Conservation (phyloP, 2,888 invertebrate species). For the Mylabris sibirica region DNA sequence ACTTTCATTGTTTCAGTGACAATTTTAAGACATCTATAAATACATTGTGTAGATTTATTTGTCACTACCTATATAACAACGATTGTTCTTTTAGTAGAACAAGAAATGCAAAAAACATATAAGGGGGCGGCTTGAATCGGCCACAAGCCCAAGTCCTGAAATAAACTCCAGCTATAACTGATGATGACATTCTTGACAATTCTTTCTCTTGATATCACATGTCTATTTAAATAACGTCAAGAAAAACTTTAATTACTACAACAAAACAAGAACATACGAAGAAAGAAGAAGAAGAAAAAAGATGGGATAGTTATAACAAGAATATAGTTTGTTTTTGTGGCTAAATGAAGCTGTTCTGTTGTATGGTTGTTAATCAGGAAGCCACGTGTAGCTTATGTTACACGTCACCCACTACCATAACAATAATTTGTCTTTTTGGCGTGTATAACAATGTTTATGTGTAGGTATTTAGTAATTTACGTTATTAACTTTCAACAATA, state of each 20-base stretch:
- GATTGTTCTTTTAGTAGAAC: constrained; percentile 14
- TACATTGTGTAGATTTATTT: constrained; percentile 16
- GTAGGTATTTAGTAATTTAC: neutral
- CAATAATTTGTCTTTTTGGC: constrained; percentile 10
- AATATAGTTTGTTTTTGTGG: neutral
- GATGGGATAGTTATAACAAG: neutral
- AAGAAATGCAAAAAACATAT: constrained; percentile 16
- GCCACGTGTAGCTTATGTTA: constrained; percentile 6
- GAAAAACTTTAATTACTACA: neutral
- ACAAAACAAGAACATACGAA: neutral
- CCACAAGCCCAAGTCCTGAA: neutral
- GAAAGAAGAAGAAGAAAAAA: neutral
- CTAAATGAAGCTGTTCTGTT: neutral
- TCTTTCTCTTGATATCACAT: neutral
- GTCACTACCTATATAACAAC: neutral
- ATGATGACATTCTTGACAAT: neutral
- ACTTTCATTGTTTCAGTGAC: constrained; percentile 20
- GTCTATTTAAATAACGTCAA: constrained; percentile 6
- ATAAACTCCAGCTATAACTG: constrained; percentile 5
- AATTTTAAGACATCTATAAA: constrained; percentile 19
- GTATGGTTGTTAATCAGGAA: neutral
- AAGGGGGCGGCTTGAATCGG: constrained; percentile 8
- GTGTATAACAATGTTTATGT: neutral
- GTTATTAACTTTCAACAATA: constrained; percentile 5
- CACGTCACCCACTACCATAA: constrained; percentile 11